These are phyloP conservation scores for Excalfactoria chinensis DNA, from an alignment of 2,113 vertebrate genomes.

Conservation along the genomic window DNA sequence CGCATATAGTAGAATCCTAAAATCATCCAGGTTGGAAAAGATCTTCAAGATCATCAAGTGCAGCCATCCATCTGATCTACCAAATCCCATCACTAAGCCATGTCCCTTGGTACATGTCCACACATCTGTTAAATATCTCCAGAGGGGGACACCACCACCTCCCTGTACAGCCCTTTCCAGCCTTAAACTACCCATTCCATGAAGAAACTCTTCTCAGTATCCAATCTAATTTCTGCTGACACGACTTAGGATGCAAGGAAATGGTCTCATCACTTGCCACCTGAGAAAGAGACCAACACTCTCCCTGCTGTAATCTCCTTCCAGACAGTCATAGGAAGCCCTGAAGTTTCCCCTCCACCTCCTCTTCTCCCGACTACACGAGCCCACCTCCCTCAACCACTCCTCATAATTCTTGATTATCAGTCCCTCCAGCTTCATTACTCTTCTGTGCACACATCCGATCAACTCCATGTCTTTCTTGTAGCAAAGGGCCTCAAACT, in stretches of 20 bases:
- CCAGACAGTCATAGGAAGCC: neutral
- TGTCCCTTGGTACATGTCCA: neutral
- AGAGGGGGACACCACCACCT: neutral
- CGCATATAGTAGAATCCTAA: neutral
- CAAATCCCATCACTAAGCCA: neutral
- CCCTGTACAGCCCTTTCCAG: neutral
- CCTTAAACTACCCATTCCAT: neutral
- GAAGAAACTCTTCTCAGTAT: neutral
- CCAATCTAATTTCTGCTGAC: neutral
- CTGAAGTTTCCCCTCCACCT: neutral
- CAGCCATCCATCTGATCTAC: neutral
- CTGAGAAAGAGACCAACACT: neutral
- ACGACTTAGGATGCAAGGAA: neutral
- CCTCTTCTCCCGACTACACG: neutral
- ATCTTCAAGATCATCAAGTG: neutral
- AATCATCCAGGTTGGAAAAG: neutral
- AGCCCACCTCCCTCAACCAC: neutral
- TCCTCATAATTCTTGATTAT: neutral
- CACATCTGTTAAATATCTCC: neutral
- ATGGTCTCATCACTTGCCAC: neutral
- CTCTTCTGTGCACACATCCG: neutral
- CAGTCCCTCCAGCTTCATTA: neutral
- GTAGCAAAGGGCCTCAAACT: neutral
- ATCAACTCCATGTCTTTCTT: neutral
- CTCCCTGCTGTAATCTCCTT: neutral